These are phyloP conservation scores for Hesperia comma DNA, from an alignment of 2,888 invertebrate genomes.

Conservation along the genomic window DNA sequence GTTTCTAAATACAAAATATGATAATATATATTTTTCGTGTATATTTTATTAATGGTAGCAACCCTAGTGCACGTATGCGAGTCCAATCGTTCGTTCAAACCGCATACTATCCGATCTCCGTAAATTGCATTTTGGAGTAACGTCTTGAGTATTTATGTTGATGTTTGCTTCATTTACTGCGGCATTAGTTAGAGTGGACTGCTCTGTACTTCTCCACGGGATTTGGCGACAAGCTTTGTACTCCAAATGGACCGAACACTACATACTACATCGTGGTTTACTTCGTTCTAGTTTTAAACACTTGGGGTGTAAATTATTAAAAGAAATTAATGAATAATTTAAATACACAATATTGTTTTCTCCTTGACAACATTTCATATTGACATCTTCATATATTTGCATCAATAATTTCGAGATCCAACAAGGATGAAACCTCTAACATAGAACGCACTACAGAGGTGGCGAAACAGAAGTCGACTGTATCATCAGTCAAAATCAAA, in stretches of 20 bases:
- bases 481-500: slow-evolving; percentile 39
- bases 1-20: no score
- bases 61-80: slow-evolving; percentile 19
- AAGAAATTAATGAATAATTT: no score
- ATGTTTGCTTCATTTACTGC: slow-evolving; percentile 36
- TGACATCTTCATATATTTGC: no score
- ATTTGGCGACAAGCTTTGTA: slow-evolving; percentile 2
- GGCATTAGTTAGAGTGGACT: slow-evolving; percentile 21
- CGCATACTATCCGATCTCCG: slow-evolving; percentile 32
- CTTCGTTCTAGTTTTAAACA: no score
- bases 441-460: not conserved
- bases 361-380: no score
- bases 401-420: not conserved
- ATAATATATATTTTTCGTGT: no score
- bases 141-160: slow-evolving; percentile 37
- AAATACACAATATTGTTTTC: no score
- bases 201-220: slow-evolving; percentile 13
- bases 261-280: not conserved
- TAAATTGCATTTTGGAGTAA: slow-evolving; percentile 36
- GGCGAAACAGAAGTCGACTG: slow-evolving; percentile 33
- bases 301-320: no score
- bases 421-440: not conserved
- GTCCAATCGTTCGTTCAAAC: slow-evolving; percentile 33
- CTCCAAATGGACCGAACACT: not conserved
- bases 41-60: not conserved